A percentile compares a stretch with the other conserved stretches of the same genome.
phyloP scores from a whole-genome alignment of 2,797 vertebrate species.

The Girardinus metallicus region DNA sequence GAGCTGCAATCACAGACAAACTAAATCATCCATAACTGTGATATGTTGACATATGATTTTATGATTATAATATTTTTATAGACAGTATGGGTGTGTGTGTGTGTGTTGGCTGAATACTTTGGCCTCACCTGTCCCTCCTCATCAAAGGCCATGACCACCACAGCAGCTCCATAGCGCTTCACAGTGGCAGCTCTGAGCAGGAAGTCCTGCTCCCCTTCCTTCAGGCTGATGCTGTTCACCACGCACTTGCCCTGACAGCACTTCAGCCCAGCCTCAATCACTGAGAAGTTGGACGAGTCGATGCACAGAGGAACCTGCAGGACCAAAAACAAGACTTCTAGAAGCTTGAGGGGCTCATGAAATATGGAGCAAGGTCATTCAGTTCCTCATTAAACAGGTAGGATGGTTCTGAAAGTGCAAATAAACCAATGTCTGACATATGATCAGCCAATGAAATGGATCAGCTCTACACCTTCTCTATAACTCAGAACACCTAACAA shows the following conservation, averaged over 20 bases:
- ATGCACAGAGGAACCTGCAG: constrained; percentile 94
- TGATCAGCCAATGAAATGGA: not conserved
- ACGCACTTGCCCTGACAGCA: constrained; percentile 97
- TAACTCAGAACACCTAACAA: not conserved
- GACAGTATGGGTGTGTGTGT: not conserved
- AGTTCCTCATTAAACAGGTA: not conserved
- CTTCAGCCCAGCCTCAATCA: constrained; percentile 94
- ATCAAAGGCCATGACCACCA: constrained; percentile 98
- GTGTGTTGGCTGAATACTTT: not conserved
- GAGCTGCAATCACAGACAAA: not conserved
- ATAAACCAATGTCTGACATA: not conserved
- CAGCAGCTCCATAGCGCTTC: constrained; percentile 89
- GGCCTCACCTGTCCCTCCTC: constrained; percentile 90
- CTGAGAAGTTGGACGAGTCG: constrained; percentile 94
- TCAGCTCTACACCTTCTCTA: not conserved
- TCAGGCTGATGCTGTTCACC: constrained; percentile 97
- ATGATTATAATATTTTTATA: not conserved
- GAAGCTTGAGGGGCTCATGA: not conserved
- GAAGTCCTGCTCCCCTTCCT: constrained; percentile 94
- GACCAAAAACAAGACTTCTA: not conserved
- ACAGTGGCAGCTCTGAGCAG: constrained; percentile 86
- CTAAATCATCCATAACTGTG: not conserved
- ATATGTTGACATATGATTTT: not conserved
- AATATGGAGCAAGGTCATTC: not conserved
- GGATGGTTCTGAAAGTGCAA: not conserved